Evolutionary conservation across 2,113 vertebrate genomes (phyloP).

Genomic region (Phylloscopus whistleri): DNA sequence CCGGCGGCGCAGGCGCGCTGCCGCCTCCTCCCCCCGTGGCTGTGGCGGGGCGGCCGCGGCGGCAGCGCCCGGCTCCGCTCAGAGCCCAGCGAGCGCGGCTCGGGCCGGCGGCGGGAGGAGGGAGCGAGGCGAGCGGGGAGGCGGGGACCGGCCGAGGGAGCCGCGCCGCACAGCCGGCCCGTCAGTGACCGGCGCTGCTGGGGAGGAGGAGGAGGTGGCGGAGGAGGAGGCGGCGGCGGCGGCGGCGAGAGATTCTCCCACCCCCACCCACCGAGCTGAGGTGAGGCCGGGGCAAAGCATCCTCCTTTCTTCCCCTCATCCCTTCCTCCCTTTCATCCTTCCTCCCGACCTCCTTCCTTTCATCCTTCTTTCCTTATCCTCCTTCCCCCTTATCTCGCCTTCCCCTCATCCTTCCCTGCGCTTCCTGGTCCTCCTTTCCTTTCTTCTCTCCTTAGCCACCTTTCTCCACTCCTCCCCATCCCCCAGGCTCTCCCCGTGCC

Average conservation of each 20-base stretch:
- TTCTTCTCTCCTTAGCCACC: slow-evolving; percentile 55
- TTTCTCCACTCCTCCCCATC: slow-evolving; percentile 43
- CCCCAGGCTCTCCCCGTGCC: neutral
- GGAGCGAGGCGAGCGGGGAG: neutral
- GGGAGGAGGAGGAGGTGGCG: slow-evolving; percentile 39
- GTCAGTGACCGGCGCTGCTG: neutral
- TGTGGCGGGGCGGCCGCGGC: neutral
- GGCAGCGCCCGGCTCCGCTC: neutral
- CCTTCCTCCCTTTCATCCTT: neutral
- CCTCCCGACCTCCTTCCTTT: neutral
- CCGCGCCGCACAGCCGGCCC: neutral
- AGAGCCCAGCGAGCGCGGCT: neutral
- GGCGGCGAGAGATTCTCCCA: slow-evolving; percentile 10
- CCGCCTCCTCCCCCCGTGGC: neutral
- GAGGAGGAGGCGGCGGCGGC: neutral
- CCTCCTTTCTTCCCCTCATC: slow-evolving; percentile 42
- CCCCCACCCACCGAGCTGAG: slow-evolving; percentile 51
- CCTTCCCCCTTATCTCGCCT: neutral
- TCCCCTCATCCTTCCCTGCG: neutral
- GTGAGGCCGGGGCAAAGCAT: slow-evolving; percentile 61
- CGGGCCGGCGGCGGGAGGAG: neutral
- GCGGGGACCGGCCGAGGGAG: neutral
- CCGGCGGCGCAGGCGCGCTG: slow-evolving; percentile 44
- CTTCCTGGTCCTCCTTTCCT: slow-evolving; percentile 42
- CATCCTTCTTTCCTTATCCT: neutral